Evolutionary conservation across 2,888 invertebrate genomes (phyloP), one percentile per base, ranked within the genome.

Genomic region (Callimorpha dominula): DNA sequence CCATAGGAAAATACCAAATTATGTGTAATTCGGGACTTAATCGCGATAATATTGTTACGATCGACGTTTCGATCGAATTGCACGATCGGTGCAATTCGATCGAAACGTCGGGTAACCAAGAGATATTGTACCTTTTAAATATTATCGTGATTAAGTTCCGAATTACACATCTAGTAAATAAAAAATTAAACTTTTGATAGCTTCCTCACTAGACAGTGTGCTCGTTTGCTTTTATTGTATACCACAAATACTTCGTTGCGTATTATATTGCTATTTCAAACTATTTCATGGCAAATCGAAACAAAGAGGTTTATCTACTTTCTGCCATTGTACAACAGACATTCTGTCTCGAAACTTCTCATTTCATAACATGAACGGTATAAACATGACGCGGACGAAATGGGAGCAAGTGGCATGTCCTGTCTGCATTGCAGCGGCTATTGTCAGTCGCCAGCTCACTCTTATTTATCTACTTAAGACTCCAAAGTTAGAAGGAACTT

Each of bases 371-470:
- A 67, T 71, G 78, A 75, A 70, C 54, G 43, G 63, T 70, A 49
- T 57, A 60, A 65, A 62, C 17, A 74, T 81, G 79, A 79, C 81
- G 83, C 76, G 80, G 75, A 46, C 65, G 68, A 80, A 89, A 88
- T 88, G 86, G 81, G 90, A 85, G 80, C 92, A 93, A 93, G 89
- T 92, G 91, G 90, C 85, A 73, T 90, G 91, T 93, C 93, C 93
- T 93, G 93, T 88, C 81, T 84, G 79, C 63, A 66, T 52, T 83
- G 82, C 81, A 80, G 78, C 70, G 70, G 63, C 77, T 75, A 79
- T 78, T 83, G 83, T 84, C 77, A 75, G 65, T 63, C 69, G 78
- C 57, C 80, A 78, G 77, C 80, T 65, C 78, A 76, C 62, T 52
- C 46, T 71, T 75, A 73, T 85, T 80, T 81, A 80, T 78, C 85